A percentile compares a stretch with the other conserved stretches of the same genome.
These are phyloP conservation scores for Drosophila oshimai DNA, from an alignment of 1,140 invertebrate species.

Conservation along the genomic window DNA sequence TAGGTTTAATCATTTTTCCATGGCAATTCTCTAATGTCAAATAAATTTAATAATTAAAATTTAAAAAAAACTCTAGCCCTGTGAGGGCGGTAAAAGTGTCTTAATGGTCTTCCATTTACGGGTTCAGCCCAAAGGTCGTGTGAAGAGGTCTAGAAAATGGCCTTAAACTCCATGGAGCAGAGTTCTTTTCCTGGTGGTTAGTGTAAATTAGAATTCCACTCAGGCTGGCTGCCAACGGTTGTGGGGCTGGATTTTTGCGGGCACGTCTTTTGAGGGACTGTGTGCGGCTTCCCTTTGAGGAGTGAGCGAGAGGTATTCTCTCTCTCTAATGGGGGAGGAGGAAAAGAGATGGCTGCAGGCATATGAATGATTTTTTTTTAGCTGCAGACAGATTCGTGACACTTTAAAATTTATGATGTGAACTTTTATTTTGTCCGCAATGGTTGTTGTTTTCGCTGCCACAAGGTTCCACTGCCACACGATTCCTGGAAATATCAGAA, in stretches of 20 bases:
- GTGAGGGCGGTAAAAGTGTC: neutral
- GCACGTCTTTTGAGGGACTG: constrained; percentile 49
- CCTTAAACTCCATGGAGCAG: neutral
- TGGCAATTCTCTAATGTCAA: too few relatives aligned
- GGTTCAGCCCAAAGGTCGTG: constrained; percentile 18
- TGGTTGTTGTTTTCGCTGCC: constrained; percentile 23
- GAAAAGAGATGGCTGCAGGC: constrained; percentile 42
- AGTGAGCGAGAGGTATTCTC: constrained; percentile 16
- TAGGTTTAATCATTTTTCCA: too few relatives aligned
- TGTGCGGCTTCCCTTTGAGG: constrained; percentile 73
- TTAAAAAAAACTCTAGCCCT: neutral
- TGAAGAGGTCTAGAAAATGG: neutral
- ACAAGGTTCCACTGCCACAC: constrained; percentile 50
- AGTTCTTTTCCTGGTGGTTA: constrained; percentile 26
- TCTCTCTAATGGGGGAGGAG: neutral
- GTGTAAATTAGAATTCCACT: constrained; percentile 71
- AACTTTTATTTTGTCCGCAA: constrained; percentile 62
- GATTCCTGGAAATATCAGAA: constrained; percentile 73
- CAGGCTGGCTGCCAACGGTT: constrained; percentile 30
- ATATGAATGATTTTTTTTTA: constrained; percentile 75
- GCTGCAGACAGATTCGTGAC: constrained; percentile 79
- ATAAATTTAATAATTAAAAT: too few relatives aligned
- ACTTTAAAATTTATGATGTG: constrained; percentile 81
- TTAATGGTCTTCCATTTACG: constrained; percentile 10
- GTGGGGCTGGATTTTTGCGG: constrained; percentile 31